Base-by-base conservation (phyloP, 2,113 vertebrate species). In the Aythya baeri region DNA sequence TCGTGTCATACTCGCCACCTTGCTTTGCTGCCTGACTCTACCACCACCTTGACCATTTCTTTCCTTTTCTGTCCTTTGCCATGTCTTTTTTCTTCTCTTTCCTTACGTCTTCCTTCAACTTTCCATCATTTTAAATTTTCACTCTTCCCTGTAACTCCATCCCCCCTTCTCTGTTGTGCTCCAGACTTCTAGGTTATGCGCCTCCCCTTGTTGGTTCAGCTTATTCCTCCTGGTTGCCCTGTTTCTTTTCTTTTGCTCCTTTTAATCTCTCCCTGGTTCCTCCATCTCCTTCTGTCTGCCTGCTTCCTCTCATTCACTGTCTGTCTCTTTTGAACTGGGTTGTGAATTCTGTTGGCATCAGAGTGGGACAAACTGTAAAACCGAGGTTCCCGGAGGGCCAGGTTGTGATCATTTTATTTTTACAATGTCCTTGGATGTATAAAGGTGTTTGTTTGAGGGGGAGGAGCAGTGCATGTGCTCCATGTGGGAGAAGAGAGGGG, bases 361-460 rank as follows among this genome's bases (percentile, higher is more conserved):
- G 94, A 97, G 96, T 16, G 23, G 97, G 90, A 95, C 97, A 91
- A 83, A 71, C 95, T 97, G 96, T 92, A 83, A 96, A 97, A 96
- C 88, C 0, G 3, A 94, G 94, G 96, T 82, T 97, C 98, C 97
- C 97, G 0, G 91, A 84, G 96, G 97, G 89, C 95, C 90, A 73
- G 81, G 76, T 95, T 97, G 95, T 93, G 97, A 97, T 98, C 75
- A 74, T 97, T 98, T 98, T 97, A 98, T 98, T 98, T 98, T 98
- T 98, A 97, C 95, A 95, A 83, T 55, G 97, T 98, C 98, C 98
- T 98, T 98, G 98, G 96, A 91, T 95, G 85, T 97, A 93, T 91
- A 85, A 95, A 95, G 95, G 96, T 97, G 97, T 97, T 96, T 97
- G 80, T 94, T 94, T 94, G 82, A 96, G 95, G 94, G 96, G 96